Base-by-base conservation (phyloP, 2,888 invertebrate species). In the Opisthograptis luteolata region DNA sequence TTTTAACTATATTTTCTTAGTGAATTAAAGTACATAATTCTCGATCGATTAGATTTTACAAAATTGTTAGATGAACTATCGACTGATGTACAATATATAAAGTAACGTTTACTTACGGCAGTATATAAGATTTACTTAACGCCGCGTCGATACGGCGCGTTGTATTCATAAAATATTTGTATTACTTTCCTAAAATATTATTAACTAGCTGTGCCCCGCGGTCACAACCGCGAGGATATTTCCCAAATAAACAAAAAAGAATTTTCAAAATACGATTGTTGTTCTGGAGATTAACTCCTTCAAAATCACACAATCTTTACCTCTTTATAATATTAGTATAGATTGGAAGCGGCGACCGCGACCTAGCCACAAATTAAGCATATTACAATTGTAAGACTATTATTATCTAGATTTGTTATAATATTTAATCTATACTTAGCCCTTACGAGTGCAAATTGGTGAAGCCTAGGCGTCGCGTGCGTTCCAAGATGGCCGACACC, bases 11-110 rank as follows among this genome's bases (percentile, higher is more conserved):
- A 70, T 68, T 79, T 81, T 84, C 83, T 81, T 89, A 89, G 88
- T 84, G 77, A 73, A 79, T 83, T 83, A 83, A 88, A 89, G 88
- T 88, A 88, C 88, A 88, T 89, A 86, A 86, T 81, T 85, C 80
- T 87, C 81, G 81, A 84, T 84, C 60, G 78, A 86, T 83, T 88
- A 90, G 87, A 86, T 74, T n/a, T n/a, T 81, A 88, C 87, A 89
- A 88, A 87, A 87, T 85, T 85, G 81, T 88, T 89, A 89, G 88
- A 87, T 85, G 85, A 84, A 76, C 79, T 84, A 81, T 87, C 84
- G 89, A 90, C 89, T 90, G 89, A 90, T 89, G 89, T 90, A 90
- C 89, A 88, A 90, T 89, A 86, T 84, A 80, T 82, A 87, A 87
- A 79, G 76, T 89, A 88, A 89, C 84, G 78, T 76, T 85, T 84